phyloP scores from a whole-genome alignment of 2,797 vertebrate species.

The Aplochiton taeniatus region DNA sequence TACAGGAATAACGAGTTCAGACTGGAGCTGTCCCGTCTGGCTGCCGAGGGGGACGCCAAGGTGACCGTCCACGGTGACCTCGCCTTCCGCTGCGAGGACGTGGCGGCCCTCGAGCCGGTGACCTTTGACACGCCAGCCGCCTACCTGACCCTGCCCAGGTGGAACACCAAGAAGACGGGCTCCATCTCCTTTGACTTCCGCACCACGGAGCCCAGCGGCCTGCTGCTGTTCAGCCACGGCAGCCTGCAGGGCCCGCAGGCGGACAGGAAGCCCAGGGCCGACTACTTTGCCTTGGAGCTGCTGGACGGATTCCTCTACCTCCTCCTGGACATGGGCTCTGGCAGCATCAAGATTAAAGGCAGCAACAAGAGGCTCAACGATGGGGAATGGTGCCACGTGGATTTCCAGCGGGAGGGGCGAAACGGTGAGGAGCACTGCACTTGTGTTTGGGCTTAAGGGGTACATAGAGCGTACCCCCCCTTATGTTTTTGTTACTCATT shows the following conservation, averaged over 20 bases:
- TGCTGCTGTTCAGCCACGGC: slow-evolving; percentile 90
- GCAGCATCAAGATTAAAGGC: slow-evolving; percentile 87
- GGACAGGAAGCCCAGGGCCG: slow-evolving; percentile 75
- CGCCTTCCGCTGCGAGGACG: slow-evolving; percentile 88
- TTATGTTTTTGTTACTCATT: slow-evolving; percentile 3
- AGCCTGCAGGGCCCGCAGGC: slow-evolving; percentile 67
- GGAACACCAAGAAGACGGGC: slow-evolving; percentile 88
- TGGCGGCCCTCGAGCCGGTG: slow-evolving; percentile 89
- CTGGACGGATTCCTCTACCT: slow-evolving; percentile 89
- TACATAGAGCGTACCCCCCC: neutral
- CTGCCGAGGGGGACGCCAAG: slow-evolving; percentile 85
- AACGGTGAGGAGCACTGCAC: slow-evolving; percentile 74
- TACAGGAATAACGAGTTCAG: slow-evolving; percentile 98
- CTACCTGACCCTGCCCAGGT: slow-evolving; percentile 84
- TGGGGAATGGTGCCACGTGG: slow-evolving; percentile 94
- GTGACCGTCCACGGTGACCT: slow-evolving; percentile 90
- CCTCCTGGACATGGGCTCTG: slow-evolving; percentile 92
- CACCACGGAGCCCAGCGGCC: slow-evolving; percentile 87
- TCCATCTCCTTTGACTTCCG: slow-evolving; percentile 94
- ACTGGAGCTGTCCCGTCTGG: slow-evolving; percentile 90
- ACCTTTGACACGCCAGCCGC: slow-evolving; percentile 86
- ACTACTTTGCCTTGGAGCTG: slow-evolving; percentile 90
- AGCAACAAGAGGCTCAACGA: slow-evolving; percentile 86
- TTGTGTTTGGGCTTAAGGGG: neutral
- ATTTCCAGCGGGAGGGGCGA: slow-evolving; percentile 90